Evolutionary conservation across 2,113 vertebrate genomes (phyloP).

Genomic region (Pelvicachromis taeniatus): DNA sequence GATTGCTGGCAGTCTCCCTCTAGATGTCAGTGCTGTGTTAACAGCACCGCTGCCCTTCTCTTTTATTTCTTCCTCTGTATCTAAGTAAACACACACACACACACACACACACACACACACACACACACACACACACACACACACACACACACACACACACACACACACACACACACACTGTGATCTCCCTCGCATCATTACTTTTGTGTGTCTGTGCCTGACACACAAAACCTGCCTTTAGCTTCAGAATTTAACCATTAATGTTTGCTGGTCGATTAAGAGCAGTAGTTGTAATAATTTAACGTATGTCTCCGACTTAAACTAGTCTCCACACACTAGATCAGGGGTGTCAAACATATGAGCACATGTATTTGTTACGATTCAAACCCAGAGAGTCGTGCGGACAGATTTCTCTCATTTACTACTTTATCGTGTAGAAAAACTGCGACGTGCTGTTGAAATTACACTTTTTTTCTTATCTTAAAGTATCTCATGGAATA

Average conservation of each 20-base stretch:
- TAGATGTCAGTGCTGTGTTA: conserved; percentile 67
- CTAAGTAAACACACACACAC: neutral
- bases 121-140: neutral
- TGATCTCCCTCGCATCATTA: neutral
- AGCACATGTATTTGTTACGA: no score
- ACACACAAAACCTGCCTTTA: neutral
- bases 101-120: neutral
- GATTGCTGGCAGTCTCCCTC: conserved; percentile 43
- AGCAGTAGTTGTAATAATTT: no score
- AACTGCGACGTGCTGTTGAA: neutral
- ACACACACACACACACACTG: neutral
- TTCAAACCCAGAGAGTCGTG: neutral
- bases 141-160: neutral
- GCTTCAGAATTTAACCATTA: no score
- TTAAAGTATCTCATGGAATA: neutral
- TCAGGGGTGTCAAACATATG: no score
- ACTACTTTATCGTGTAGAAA: neutral
- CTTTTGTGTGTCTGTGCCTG: neutral
- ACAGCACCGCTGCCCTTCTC: conserved; percentile 6
- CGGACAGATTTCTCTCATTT: neutral
- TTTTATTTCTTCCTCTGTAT: neutral
- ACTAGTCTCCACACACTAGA: neutral
- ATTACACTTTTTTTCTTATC: neutral
- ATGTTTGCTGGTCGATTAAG: no score
- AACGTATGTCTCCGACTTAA: neutral